Evolutionary conservation across 2,797 vertebrate species (phyloP).

Genomic region (Oreochromis grahami): DNA sequence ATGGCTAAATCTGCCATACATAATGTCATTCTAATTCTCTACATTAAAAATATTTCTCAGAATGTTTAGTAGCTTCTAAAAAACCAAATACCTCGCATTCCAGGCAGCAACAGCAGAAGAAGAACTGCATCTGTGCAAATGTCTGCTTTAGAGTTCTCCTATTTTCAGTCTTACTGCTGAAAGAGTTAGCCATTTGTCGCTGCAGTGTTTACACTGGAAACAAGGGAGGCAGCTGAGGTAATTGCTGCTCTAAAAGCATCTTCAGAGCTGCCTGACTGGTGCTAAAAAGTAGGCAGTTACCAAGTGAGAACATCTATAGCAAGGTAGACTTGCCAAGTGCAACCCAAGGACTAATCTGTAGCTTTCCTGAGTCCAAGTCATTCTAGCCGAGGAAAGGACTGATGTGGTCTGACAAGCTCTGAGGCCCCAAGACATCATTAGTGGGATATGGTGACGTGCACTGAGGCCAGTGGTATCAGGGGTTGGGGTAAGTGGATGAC

Average conservation of each 20-base stretch:
- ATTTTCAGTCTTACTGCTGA: neutral
- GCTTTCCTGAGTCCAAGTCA: constrained; percentile 3
- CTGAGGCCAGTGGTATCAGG: neutral
- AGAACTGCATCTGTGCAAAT: neutral
- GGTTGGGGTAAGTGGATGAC: constrained; percentile 17
- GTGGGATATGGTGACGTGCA: constrained; percentile 31
- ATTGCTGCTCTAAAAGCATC: constrained; percentile 23
- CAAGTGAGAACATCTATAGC: constrained; percentile 19
- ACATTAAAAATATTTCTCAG: neutral
- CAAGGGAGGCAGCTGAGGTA: neutral
- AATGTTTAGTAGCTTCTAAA: neutral
- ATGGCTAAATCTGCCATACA: neutral
- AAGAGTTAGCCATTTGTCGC: neutral
- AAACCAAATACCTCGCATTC: neutral
- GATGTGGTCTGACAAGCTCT: constrained; percentile 32
- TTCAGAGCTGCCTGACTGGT: neutral
- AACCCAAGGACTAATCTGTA: neutral
- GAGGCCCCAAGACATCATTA: constrained; percentile 36
- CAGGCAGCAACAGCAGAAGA: neutral
- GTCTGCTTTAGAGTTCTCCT: neutral
- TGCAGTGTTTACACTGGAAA: constrained; percentile 7
- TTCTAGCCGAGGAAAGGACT: neutral
- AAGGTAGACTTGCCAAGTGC: neutral
- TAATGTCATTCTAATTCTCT: neutral
- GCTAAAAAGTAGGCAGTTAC: neutral